Conservation (phyloP, 2,888 invertebrate species). For the Papilio protenor region DNA sequence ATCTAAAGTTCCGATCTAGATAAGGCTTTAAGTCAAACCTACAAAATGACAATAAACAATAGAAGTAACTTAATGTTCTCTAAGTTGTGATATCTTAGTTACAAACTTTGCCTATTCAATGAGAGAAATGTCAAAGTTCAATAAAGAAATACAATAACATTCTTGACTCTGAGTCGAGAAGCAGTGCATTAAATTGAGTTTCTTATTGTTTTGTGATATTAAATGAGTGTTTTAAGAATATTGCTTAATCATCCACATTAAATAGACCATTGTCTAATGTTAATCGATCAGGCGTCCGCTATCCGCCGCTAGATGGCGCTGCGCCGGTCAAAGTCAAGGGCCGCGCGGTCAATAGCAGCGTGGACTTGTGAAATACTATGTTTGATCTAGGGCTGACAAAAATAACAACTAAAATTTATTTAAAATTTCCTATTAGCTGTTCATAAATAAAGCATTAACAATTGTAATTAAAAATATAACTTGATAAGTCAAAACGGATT, state of each 20-base stretch:
- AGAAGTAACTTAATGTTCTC: not conserved
- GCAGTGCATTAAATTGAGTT: conserved; percentile 29
- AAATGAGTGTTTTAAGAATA: conserved; percentile 9
- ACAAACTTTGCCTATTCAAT: not conserved
- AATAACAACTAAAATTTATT: too few relatives aligned
- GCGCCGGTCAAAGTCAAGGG: conserved; percentile 48
- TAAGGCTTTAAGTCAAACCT: not conserved
- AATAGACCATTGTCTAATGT: conserved; percentile 38
- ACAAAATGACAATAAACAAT: not conserved
- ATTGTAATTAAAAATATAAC: too few relatives aligned
- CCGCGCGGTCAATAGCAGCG: conserved; percentile 45
- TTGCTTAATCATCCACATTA: conserved; percentile 36
- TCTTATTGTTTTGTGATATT: conserved; percentile 23
- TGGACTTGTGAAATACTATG: conserved; percentile 41
- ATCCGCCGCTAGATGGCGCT: conserved; percentile 42
- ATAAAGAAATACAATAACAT: conserved; percentile 31
- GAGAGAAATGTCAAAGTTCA: conserved; percentile 37
- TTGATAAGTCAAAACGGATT: too few relatives aligned
- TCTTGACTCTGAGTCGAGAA: conserved; percentile 19
- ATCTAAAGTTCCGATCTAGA: not conserved
- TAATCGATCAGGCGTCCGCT: conserved; percentile 30
- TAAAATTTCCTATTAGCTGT: too few relatives aligned
- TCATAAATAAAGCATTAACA: too few relatives aligned
- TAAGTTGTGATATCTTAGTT: conserved; percentile 18
- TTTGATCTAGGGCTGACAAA: conserved; percentile 37